Evolutionary conservation across 64 coral and sea anemone genomes (phyloP).

Genomic region (Acropora tenuis): DNA sequence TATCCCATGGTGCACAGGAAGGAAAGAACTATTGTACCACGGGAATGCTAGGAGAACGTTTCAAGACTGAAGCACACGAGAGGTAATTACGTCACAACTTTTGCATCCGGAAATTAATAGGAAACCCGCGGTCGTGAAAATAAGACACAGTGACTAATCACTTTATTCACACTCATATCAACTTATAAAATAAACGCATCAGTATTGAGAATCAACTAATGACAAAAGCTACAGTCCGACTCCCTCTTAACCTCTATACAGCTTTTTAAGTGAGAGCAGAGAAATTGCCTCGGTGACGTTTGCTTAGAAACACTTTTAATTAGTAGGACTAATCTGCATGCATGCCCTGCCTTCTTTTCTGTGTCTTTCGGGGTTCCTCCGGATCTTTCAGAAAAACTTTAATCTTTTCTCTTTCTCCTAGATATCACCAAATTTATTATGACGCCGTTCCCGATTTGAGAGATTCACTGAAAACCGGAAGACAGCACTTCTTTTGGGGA

Average conservation of each 20-base stretch:
- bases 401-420: conserved; percentile 1
- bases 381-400: not conserved
- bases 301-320: not conserved
- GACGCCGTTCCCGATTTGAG: conserved; percentile 53
- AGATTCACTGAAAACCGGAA: conserved; percentile 40
- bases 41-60: conserved; percentile 44
- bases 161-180: no score
- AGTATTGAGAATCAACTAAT: no score
- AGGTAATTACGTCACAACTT: not conserved
- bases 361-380: not conserved
- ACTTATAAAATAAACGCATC: no score
- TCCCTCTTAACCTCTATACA: no score
- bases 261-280: no score
- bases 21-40: conserved; percentile 15
- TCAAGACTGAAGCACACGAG: conserved; percentile 45
- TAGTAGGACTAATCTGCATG: not conserved
- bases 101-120: not conserved
- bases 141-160: no score
- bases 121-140: no score
- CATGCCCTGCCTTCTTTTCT: not conserved
- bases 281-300: no score
- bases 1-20: not conserved
- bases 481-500: conserved; percentile 46
- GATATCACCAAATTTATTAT: conserved; percentile 31
- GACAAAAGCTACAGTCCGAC: no score